Evolutionary conservation across 2,888 invertebrate species (phyloP).

Genomic region (Lochmaea capreae): DNA sequence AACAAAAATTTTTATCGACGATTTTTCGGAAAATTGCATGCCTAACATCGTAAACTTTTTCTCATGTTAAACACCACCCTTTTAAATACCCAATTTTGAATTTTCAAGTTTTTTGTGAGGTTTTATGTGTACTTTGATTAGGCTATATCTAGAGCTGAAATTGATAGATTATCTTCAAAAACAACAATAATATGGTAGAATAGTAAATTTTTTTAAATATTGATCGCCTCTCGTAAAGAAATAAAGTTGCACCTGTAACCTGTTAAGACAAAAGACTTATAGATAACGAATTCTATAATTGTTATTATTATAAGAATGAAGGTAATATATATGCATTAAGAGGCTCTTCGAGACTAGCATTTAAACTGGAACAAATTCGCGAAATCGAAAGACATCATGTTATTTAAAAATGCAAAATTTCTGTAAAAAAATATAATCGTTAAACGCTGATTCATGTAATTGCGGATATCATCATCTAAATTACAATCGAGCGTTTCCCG

Average conservation of each 20-base stretch:
- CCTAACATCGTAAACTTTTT: too few species aligned
- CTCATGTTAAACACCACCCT: too few species aligned
- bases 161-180: too few species aligned
- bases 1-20: too few species aligned
- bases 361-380: constrained; percentile 53
- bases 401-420: constrained; percentile 45
- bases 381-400: constrained; percentile 36
- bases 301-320: constrained; percentile 42
- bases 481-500: constrained; percentile 54
- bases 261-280: constrained; percentile 37
- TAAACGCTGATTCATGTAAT: constrained; percentile 53
- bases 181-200: too few species aligned
- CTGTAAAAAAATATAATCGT: constrained; percentile 46
- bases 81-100: too few species aligned
- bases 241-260: constrained; percentile 18
- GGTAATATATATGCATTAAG: constrained; percentile 38
- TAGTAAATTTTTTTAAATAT: background rate
- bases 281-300: constrained; percentile 42
- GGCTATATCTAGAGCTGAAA: too few species aligned
- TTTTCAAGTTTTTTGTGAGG: too few species aligned
- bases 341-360: constrained; percentile 44
- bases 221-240: background rate
- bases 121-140: too few species aligned
- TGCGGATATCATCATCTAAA: constrained; percentile 55
- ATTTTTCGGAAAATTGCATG: too few species aligned